Percentiles rank a stretch among this genome's conserved stretches.
Conservation (phyloP, 2,888 invertebrate genomes). For the Xanthorhoe spadicearia region DNA sequence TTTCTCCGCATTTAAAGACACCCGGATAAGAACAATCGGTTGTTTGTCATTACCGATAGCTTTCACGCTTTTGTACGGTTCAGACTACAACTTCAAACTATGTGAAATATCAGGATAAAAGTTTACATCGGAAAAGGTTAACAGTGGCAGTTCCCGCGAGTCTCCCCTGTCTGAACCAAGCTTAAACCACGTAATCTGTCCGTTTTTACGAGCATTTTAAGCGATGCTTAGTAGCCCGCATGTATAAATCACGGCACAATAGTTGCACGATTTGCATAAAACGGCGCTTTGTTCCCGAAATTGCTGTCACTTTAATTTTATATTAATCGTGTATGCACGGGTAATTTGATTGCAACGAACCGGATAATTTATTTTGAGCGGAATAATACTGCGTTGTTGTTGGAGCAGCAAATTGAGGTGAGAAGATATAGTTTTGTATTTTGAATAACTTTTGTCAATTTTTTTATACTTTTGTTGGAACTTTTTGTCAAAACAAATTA, state of each 20-base stretch:
- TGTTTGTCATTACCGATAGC: too few relatives aligned
- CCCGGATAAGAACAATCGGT: too few relatives aligned
- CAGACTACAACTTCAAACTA: background rate
- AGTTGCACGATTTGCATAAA: slow-evolving; percentile 32
- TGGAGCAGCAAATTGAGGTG: slow-evolving; percentile 13
- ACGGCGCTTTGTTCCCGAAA: slow-evolving; percentile 30
- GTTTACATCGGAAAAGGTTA: background rate
- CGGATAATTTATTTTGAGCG: slow-evolving; percentile 25
- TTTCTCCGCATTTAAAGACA: too few relatives aligned
- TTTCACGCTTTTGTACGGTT: background rate
- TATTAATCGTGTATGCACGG: slow-evolving; percentile 32
- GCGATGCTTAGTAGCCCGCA: slow-evolving; percentile 18
- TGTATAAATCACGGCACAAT: slow-evolving; percentile 27
- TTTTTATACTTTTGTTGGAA: background rate
- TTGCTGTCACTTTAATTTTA: slow-evolving; percentile 36
- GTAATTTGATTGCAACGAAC: slow-evolving; percentile 30
- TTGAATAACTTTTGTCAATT: background rate
- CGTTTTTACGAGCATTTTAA: slow-evolving; percentile 22
- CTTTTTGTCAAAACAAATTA: background rate
- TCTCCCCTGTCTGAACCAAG: background rate
- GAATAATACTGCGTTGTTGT: slow-evolving; percentile 20
- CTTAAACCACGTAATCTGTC: slow-evolving; percentile 13
- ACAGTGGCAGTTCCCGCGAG: background rate
- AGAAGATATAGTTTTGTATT: slow-evolving; percentile 6
- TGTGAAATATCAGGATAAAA: background rate